phyloP scores from a whole-genome alignment of 2,888 invertebrate genomes.

The Andricus quercusramuli region DNA sequence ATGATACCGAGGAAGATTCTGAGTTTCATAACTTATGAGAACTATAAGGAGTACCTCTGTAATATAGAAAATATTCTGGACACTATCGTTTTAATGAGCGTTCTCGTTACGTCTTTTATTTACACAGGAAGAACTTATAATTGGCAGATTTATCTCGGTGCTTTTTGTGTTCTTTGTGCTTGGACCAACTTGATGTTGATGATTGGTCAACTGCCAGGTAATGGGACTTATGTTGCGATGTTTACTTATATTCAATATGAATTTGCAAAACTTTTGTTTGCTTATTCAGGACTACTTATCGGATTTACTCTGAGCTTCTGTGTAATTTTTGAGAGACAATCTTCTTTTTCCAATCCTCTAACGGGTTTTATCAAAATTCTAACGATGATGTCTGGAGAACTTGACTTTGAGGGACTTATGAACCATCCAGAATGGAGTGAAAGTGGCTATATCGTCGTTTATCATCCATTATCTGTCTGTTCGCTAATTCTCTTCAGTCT shows the following conservation, averaged over 20 bases:
- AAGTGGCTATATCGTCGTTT: constrained; percentile 69
- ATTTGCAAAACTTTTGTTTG: constrained; percentile 71
- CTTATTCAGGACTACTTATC: constrained; percentile 75
- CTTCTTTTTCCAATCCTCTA: constrained; percentile 74
- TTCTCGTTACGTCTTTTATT: constrained; percentile 74
- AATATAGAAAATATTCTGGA: constrained; percentile 77
- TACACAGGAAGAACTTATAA: constrained; percentile 73
- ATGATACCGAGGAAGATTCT: constrained; percentile 74
- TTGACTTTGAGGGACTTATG: constrained; percentile 75
- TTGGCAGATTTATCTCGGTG: constrained; percentile 77
- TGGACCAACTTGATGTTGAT: constrained; percentile 78
- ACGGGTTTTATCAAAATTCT: constrained; percentile 76
- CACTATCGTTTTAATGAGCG: constrained; percentile 71
- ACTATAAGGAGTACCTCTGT: constrained; percentile 74
- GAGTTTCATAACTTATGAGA: constrained; percentile 72
- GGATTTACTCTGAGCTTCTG: constrained; percentile 76
- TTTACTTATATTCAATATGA: constrained; percentile 78
- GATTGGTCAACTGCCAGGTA: constrained; percentile 78
- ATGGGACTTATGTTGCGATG: constrained; percentile 64
- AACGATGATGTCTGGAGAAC: constrained; percentile 77
- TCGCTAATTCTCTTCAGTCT: constrained; percentile 75
- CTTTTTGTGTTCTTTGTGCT: constrained; percentile 59
- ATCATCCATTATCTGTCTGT: constrained; percentile 73
- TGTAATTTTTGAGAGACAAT: constrained; percentile 76
- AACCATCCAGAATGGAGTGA: constrained; percentile 66